Conservation (phyloP, 2,888 invertebrate species). For the Lingula anatina region DNA sequence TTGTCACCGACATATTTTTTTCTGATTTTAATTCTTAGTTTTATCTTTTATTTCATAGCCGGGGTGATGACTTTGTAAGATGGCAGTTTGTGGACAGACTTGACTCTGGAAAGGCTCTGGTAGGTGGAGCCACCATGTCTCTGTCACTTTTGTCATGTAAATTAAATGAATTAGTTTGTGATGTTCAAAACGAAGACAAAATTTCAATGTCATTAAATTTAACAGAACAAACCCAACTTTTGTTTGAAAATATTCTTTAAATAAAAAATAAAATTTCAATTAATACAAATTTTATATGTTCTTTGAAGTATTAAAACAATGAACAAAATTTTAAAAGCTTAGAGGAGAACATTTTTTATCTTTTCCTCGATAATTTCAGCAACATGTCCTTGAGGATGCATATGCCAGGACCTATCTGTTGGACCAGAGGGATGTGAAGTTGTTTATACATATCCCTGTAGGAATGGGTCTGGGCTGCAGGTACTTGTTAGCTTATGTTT, state of each 20-base stretch:
- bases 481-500: slow-evolving; percentile 54
- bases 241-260: too few relatives aligned
- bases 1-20: neutral
- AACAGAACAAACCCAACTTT: too few relatives aligned
- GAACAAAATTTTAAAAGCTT: too few relatives aligned
- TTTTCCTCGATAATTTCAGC: slow-evolving; percentile 5
- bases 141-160: too few relatives aligned
- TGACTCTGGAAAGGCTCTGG: slow-evolving; percentile 14
- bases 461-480: slow-evolving; percentile 81
- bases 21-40: neutral
- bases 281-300: too few relatives aligned
- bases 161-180: too few relatives aligned
- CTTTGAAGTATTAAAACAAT: too few relatives aligned
- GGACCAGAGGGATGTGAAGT: slow-evolving; percentile 19
- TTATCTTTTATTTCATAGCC: slow-evolving; percentile 12
- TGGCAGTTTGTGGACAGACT: slow-evolving; percentile 38
- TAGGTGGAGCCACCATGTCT: slow-evolving; percentile 5
- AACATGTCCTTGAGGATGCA: slow-evolving; percentile 8
- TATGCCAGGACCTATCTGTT: too few relatives aligned
- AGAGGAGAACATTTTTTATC: neutral
- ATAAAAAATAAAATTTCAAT: too few relatives aligned
- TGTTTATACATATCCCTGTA: slow-evolving; percentile 75
- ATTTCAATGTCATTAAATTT: too few relatives aligned
- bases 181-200: too few relatives aligned
- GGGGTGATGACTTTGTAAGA: slow-evolving; percentile 21